Evolutionary conservation across 2,113 vertebrate genomes (phyloP).

Genomic region (Hemibagrus wyckioides): DNA sequence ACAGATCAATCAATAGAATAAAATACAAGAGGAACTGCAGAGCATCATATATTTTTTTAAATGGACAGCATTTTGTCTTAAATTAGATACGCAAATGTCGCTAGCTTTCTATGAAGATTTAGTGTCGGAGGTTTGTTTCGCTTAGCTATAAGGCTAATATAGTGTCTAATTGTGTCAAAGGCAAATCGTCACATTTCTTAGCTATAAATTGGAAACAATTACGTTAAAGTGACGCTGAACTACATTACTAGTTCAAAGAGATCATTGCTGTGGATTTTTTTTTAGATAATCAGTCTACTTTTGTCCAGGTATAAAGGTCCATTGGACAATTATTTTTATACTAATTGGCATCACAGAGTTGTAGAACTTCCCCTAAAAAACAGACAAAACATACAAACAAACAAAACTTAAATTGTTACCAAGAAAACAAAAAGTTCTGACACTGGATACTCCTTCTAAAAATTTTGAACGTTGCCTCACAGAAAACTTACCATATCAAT

Average conservation of each 20-base stretch:
- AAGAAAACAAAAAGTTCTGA: not conserved
- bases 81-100: not conserved
- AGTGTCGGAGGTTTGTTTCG: not conserved
- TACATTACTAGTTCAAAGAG: not conserved
- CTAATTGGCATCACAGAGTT: too few species aligned
- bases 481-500: too few species aligned
- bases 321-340: not conserved
- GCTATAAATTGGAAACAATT: too few species aligned
- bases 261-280: not conserved
- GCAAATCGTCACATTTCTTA: not conserved
- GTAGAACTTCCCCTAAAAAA: too few species aligned
- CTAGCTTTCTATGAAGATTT: not conserved
- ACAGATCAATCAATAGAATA: not conserved
- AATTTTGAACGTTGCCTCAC: not conserved
- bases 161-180: too few species aligned
- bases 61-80: not conserved
- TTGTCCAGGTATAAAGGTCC: not conserved
- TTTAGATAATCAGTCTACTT: not conserved
- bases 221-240: not conserved
- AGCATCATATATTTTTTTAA: not conserved
- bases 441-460: not conserved
- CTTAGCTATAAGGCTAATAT: not conserved
- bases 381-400: not conserved
- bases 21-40: not conserved
- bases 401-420: not conserved